phyloP scores from a whole-genome alignment of 1,140 invertebrate species.

The Drosophila sechellia region DNA sequence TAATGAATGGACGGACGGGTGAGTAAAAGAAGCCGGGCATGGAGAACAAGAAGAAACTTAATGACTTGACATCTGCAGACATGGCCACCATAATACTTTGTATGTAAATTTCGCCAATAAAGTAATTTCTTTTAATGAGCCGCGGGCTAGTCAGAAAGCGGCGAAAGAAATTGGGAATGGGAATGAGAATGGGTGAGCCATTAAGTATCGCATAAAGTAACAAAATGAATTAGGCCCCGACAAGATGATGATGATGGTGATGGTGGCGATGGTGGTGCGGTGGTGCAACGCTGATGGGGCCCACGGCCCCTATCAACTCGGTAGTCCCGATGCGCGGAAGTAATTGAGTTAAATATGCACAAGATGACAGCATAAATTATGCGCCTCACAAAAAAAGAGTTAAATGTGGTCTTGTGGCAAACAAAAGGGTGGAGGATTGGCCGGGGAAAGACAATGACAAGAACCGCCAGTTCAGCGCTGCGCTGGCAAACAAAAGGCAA shows the following conservation, averaged over 20 bases:
- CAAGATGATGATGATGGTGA: constrained; percentile 69
- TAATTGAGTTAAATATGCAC: constrained; percentile 83
- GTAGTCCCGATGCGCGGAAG: constrained; percentile 72
- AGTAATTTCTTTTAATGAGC: constrained; percentile 81
- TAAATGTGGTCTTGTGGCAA: constrained; percentile 77
- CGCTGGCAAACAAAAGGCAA: constrained; percentile 50
- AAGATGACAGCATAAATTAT: constrained; percentile 83
- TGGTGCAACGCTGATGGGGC: constrained; percentile 4
- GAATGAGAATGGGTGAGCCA: constrained; percentile 40
- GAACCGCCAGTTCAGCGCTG: constrained; percentile 15
- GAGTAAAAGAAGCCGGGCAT: constrained; percentile 19
- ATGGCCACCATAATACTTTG: constrained; percentile 80
- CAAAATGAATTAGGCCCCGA: constrained; percentile 76
- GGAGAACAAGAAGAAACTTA: constrained; percentile 50
- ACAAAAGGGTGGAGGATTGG: constrained; percentile 30
- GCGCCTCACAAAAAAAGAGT: constrained; percentile 66
- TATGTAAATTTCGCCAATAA: constrained; percentile 80
- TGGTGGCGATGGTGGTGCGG: constrained; percentile 17
- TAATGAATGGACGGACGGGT: constrained; percentile 38
- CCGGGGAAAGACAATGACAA: constrained; percentile 34
- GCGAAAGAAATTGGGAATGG: constrained; percentile 25
- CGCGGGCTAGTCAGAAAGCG: constrained; percentile 54
- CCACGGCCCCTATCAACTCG: constrained; percentile 68
- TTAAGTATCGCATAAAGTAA: constrained; percentile 76
- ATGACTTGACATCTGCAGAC: constrained; percentile 71